These are phyloP conservation scores for Misgurnus mizolepis DNA, from an alignment of 2,113 vertebrate genomes.

Conservation along the genomic window DNA sequence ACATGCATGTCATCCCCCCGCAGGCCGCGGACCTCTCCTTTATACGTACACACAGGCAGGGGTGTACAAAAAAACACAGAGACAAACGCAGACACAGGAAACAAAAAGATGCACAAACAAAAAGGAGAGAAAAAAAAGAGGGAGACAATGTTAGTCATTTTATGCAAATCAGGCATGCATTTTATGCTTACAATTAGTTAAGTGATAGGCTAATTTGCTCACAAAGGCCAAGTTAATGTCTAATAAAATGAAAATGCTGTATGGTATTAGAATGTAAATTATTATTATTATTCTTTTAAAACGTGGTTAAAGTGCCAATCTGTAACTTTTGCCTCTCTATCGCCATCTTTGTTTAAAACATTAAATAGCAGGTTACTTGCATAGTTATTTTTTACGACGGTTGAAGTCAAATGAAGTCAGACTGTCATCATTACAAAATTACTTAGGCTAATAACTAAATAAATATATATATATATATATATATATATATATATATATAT, in stretches of 20 bases:
- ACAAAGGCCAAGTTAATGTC: constrained; percentile 6
- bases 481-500: too few species aligned
- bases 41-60: constrained; percentile 45
- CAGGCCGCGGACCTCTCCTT: constrained; percentile 71
- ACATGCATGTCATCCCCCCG: constrained; percentile 77
- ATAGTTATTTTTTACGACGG: too few species aligned
- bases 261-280: not conserved
- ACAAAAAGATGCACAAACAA: constrained; percentile 33
- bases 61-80: constrained; percentile 42
- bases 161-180: constrained; percentile 25
- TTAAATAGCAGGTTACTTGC: too few species aligned
- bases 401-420: too few species aligned
- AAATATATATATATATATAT: too few species aligned
- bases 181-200: not conserved
- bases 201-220: constrained; percentile 11
- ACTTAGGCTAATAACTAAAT: too few species aligned
- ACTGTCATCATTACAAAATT: too few species aligned
- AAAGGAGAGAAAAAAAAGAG: constrained; percentile 7
- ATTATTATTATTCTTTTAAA: not conserved
- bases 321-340: too few species aligned
- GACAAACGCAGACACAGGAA: constrained; percentile 33
- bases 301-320: not conserved
- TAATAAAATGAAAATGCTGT: not conserved
- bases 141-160: constrained; percentile 45
- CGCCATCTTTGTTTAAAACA: too few species aligned